phyloP scores from a whole-genome alignment of 2,797 vertebrate genomes.

The Chaenodraco wilsoni region DNA sequence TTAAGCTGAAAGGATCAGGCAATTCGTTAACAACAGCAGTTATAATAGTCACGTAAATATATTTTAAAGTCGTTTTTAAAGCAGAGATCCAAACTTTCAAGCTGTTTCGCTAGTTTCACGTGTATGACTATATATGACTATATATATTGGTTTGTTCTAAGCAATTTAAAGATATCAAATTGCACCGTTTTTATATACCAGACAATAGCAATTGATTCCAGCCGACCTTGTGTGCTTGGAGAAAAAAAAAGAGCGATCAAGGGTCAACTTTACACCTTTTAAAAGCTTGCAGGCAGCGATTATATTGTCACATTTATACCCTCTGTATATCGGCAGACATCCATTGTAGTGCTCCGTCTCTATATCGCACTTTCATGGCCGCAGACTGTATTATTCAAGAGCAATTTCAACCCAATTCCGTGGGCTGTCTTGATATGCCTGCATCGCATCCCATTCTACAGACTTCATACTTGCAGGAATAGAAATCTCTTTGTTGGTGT shows the following conservation, averaged over 20 bases:
- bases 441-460: conserved; percentile 62
- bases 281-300: conserved; percentile 10
- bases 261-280: conserved; percentile 1
- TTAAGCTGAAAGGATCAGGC: background rate
- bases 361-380: conserved; percentile 27
- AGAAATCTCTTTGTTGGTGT: conserved; percentile 52
- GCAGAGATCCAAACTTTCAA: background rate
- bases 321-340: conserved; percentile 15
- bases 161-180: background rate
- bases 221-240: conserved; percentile 23
- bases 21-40: background rate
- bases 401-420: conserved; percentile 65
- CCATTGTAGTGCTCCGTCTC: conserved; percentile 43
- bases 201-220: background rate
- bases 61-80: background rate
- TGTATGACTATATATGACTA: background rate
- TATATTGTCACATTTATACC: conserved; percentile 35
- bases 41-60: background rate
- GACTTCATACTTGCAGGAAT: conserved; percentile 34
- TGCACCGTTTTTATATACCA: background rate
- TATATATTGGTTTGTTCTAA: background rate
- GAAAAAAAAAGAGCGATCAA: conserved; percentile 24
- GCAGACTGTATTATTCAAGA: conserved; percentile 61
- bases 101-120: background rate
- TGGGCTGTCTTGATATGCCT: conserved; percentile 52